phyloP scores from a whole-genome alignment of 2,888 invertebrate genomes.

The Platycheirus rosarum region DNA sequence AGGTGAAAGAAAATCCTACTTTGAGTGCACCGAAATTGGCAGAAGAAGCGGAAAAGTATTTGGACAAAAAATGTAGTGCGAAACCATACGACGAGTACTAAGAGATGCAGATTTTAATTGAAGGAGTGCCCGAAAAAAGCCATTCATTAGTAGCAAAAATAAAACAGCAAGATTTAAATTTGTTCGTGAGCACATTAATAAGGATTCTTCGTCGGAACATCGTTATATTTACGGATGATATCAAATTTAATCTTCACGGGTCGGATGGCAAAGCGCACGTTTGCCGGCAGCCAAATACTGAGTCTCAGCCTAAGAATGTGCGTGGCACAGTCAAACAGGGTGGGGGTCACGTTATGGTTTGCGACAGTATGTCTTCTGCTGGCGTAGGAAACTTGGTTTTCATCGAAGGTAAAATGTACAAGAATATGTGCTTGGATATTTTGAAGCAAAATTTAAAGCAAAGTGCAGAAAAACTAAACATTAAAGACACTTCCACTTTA shows the following conservation, averaged over 20 bases:
- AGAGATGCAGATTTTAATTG: neutral
- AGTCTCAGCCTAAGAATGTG: neutral
- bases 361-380: neutral
- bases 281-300: slow-evolving; percentile 1
- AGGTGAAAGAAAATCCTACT: neutral
- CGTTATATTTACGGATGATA: neutral
- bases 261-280: neutral
- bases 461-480: neutral
- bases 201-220: neutral
- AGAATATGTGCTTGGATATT: neutral
- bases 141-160: neutral
- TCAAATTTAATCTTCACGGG: neutral
- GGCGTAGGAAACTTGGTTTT: neutral
- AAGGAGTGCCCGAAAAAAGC: neutral
- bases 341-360: slow-evolving; percentile 14
- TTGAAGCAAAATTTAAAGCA: neutral
- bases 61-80: neutral
- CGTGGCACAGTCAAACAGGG: slow-evolving; percentile 12
- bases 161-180: neutral
- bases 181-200: neutral
- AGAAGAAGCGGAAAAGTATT: neutral
- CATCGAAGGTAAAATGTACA: neutral
- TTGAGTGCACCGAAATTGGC: slow-evolving; percentile 4
- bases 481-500: neutral
- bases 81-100: neutral